Base-by-base conservation (phyloP, 2,113 vertebrate genomes). In the Mus pahari region DNA sequence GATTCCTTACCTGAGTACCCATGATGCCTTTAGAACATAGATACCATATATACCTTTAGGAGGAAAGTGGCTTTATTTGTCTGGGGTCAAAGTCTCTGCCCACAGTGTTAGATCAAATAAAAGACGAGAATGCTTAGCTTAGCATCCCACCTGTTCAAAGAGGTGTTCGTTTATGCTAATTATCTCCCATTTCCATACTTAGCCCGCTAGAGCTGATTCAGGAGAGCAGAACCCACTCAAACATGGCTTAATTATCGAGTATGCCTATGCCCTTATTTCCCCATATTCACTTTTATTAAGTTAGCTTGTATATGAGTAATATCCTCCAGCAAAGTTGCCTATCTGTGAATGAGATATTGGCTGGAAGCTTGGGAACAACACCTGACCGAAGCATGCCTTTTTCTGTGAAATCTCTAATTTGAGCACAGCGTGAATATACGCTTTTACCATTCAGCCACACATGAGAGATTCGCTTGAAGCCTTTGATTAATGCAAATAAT, bases 401-500 rank as follows among this genome's bases (percentile, higher is more conserved):
- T 88, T 39, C 92, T 92, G 55, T 96, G 93, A 97, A 94, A 95
- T 94, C 79, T 93, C 64, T 96, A 90, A 71, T 94, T 88, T 93
- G 97, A 89, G 71, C 94, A 89, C 96, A 97, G 93, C 79, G 26
- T 96, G 92, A 96, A 93, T 96, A 90, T 84, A 75, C 77, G 93
- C 86, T 96, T 96, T 95, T 58, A 94, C 90, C 89, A 64, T 88
- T 96, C 93, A 96, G 90, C 70, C 96, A 42, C 89, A 93, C 89
- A 74, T 96, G 74, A 42, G 68, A 84, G 89, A 92, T 95, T 97
- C 94, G 66, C 97, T 96, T 92, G 96, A 97, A 97, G 96, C 89
- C 95, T 97, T 97, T 97, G 97, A 98, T 98, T 96, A 96, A 96
- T 98, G 96, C 96, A 97, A 95, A 96, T 97, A 96, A 96, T 97